Evolutionary conservation across 2,113 vertebrate species (phyloP).

Genomic region (Podarcis cretensis): DNA sequence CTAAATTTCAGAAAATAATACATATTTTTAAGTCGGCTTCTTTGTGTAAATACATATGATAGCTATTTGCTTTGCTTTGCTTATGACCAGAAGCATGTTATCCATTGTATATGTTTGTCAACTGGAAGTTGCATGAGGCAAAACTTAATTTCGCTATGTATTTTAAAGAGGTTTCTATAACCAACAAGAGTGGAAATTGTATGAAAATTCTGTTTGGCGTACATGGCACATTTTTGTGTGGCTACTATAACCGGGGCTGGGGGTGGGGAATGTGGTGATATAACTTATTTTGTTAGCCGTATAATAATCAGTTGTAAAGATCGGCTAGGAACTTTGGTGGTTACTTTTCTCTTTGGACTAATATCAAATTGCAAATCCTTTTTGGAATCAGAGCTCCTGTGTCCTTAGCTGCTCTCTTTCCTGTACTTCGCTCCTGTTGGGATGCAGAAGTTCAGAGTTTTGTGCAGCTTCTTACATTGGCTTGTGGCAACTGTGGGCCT

Average conservation of each 20-base stretch:
- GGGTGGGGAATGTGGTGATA: background rate
- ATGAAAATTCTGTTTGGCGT: background rate
- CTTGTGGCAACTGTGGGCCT: background rate
- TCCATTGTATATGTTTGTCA: background rate
- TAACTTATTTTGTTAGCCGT: background rate
- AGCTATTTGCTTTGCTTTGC: background rate
- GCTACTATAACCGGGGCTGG: background rate
- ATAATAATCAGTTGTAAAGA: background rate
- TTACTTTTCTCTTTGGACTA: background rate
- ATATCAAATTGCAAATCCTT: background rate
- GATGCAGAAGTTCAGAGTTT: background rate
- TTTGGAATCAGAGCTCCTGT: constrained; percentile 8
- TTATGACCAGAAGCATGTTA: background rate
- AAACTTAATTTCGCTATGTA: background rate
- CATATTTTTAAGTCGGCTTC: background rate
- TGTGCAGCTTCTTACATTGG: background rate
- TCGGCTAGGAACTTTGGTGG: background rate
- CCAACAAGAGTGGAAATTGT: background rate
- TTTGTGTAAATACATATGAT: background rate
- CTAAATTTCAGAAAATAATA: background rate
- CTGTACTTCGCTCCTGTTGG: background rate
- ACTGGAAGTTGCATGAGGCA: background rate
- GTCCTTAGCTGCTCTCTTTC: constrained; percentile 1
- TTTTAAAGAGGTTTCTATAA: background rate
- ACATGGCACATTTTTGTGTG: background rate